Evolutionary conservation across 2,888 invertebrate species (phyloP), one percentile per base, ranked within the genome.

Genomic region (Pherbina coryleti): DNA sequence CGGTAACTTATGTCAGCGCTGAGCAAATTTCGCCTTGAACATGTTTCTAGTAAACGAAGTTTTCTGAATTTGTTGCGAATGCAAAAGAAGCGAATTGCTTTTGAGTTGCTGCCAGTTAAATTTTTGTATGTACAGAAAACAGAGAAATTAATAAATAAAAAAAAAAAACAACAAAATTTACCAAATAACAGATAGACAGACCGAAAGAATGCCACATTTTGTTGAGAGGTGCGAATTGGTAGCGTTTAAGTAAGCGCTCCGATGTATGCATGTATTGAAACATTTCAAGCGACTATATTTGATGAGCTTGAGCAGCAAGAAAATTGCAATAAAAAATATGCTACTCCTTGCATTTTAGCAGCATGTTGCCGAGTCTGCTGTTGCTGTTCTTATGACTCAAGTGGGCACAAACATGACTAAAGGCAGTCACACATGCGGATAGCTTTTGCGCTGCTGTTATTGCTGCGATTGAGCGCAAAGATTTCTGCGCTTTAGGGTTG

Each of bases 1-100:
- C 72, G 73, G 80, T 71, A 74, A 44, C 79, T 79, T 72, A 57
- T 66, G 71, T 78, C 64, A 55, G 82, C 80, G 80, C 78, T 78
- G 79, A 80, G 82, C 83, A 81, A 84, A 85, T 86, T 88, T 87
- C 83, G 87, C 87, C 88, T 87, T 87, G 87, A 87, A 87, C 75
- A 67, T 75, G 66, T 67, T 75, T 67, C n/a, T 66, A 31, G 64
- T 25, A 34, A 28, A 25, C 73, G 60, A 73, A 73, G 49, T 60
- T 74, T 49, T 62, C 37, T 55, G 60, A 73, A 62, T 73, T 74
- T 37, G 67, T 67, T 67, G 67, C 67, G 11, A 67, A 67, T 67
- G 67, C 67, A 37, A 37, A 34, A 37, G 67, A 34, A 34, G n/a
- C 44, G 66, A 66, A 37, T 37, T 37, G 44, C 67, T 37, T 34